Base-by-base conservation (phyloP, 2,888 invertebrate genomes). In the Oscheius myriophilus region DNA sequence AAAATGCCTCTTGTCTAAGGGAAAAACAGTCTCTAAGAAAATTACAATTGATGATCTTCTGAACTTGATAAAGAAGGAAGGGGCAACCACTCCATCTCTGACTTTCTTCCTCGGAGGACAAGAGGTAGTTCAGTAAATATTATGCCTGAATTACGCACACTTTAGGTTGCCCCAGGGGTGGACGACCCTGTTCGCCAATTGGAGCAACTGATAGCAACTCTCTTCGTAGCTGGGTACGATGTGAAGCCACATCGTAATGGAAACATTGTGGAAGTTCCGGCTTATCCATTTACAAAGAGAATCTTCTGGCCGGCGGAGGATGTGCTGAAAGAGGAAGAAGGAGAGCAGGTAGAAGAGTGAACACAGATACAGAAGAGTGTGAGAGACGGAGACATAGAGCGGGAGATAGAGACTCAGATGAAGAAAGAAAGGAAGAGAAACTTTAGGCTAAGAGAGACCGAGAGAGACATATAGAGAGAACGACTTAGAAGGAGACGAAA, bases 281-380 rank as follows among this genome's bases (percentile, higher is more conserved):
- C 67, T 42, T 80, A 80, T 58, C 72, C 76, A 3, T 80, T 79
- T 61, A 65, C 71, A 25, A 76, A 72, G 42, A 67, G 71, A 55
- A 53, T 45, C 9, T 79, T 79, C 69, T 79, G 79, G 79, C 76
- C 79, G n/a, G 69, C 43, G 12, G 49, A 62, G 21, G 14, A 25
- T 46, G 6, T 16, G 1, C 26, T n/a, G 16, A 46, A 21, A 6
- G 7, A 23, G 18, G 52, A 51, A 18, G 49, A 62, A 26, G 49
- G 25, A n/a, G n/a, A n/a, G n/a, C n/a, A n/a, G n/a, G 12, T 12
- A 43, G 45, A n/a, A n/a, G n/a, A n/a, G n/a, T n/a, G n/a, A n/a
- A n/a, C n/a, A n/a, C n/a, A n/a, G n/a, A n/a, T n/a, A n/a, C n/a
- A n/a, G n/a, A n/a, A n/a, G n/a, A n/a, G n/a, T n/a, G n/a, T n/a